Base-by-base conservation (phyloP, 2,888 invertebrate genomes). In the Eueremaeus valkanovi region DNA sequence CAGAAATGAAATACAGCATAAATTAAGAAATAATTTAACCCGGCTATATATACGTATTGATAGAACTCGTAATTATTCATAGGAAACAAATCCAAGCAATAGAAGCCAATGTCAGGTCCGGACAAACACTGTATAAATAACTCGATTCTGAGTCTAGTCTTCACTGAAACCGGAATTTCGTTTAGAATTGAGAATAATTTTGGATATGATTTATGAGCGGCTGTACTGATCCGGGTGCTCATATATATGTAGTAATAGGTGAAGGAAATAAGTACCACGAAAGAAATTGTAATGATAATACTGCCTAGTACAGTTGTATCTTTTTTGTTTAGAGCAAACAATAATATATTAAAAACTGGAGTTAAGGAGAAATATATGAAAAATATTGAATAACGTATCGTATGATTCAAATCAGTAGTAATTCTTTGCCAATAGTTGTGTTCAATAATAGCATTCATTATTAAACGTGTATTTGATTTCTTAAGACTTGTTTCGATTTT, bases 31-130 rank as follows among this genome's bases (percentile, higher is more conserved):
- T 55, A 55, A 55, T 55, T 55, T 9, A 8, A 9, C 0, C 13
- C 55, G 3, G 27, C 24, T 3, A 55, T 55, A 55, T 55, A 55
- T 3, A 55, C 1, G 27, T 55, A 55, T 55, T 55, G 55, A 55
- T 55, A 55, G 27, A 55, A 55, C 55, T 55, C 55, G 9, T 27
- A 55, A 16, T 55, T 55, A 55, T 55, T 55, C 55, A 55, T 55
- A 9, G 55, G 55, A 27, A 55, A 55, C 27, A 55, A 55, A 55
- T 55, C 55, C 24, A 9, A 55, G 55, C 55, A 55, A 55, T 55
- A 27, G 11, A 55, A 55, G 2, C 55, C 55, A 55, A 55, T 55
- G 24, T 24, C 24, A 27, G 55, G 27, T 24, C 27, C 55, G 16
- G 9, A 27, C 55, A 55, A 27, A 5, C 13, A 5, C 27, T 55